Base-by-base conservation (phyloP, 2,113 vertebrate genomes). In the Peucedramus taeniatus region DNA sequence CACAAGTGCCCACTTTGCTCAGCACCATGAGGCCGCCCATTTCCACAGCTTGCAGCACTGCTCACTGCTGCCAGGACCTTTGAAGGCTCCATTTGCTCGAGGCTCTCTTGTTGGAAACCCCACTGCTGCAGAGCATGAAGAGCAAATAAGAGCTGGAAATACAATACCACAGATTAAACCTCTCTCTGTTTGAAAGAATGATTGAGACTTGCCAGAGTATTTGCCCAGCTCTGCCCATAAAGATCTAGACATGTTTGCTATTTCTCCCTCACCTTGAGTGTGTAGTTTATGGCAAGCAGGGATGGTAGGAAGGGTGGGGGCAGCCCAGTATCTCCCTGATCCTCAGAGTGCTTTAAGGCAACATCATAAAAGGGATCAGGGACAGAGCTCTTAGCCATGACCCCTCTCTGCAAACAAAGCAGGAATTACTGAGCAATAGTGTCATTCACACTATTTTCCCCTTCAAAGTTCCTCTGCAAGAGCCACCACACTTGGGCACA, bases 291-390 rank as follows among this genome's bases (percentile, higher is more conserved):
- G 68, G 61, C 6, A 13, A 93, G 72, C 13, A 31, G n/a, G 51
- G 44, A 24, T 35, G 54, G 82, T 3, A 10, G 74, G 63, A 60
- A 50, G 56, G 63, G 50, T 35, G 28, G 66, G 60, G 44, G 24
- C 26, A 88, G 40, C 44, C 15, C 47, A 75, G 71, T 39, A 42
- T 53, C 83, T 49, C 11, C 0, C 1, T 28, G 49, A 76, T 79
- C 76, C 65, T 78, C 60, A 23, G 69, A 87, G 76, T 26, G 53
- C 75, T 93, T 87, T 89, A 82, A 93, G 50, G 65, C 79, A 92
- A 47, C 87, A 92, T 86, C 88, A 50, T 94, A 94, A 96, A 96
- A 90, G 60, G 64, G 90, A 96, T 96, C 95, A 93, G 76, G 89
- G 94, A 64, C 90, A 86, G 56, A 76, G 65, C 86, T 81, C 53